A percentile compares a stretch with the other conserved stretches of the same genome.
Evolutionary conservation across 2,797 vertebrate species (phyloP).

Genomic region (Brachyalestes nurse): DNA sequence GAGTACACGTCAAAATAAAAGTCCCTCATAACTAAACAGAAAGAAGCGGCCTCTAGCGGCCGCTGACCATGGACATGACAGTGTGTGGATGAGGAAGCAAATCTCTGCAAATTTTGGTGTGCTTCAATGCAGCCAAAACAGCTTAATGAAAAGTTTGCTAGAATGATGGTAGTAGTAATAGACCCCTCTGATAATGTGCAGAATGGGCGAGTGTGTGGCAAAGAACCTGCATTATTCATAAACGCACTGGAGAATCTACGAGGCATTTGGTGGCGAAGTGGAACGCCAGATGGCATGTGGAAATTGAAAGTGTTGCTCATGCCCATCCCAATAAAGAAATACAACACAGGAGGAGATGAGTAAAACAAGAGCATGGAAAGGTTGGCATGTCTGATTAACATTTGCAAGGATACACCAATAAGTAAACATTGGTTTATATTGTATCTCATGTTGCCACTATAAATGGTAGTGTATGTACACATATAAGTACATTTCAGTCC

Average conservation of each 20-base stretch:
- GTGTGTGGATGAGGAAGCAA: background rate
- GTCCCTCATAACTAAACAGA: too few relatives aligned
- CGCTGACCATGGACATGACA: accelerated
- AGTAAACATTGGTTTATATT: background rate
- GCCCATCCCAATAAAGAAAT: background rate
- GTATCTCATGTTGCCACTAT: background rate
- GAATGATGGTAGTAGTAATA: background rate
- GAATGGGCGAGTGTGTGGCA: background rate
- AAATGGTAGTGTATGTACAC: background rate
- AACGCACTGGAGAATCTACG: background rate
- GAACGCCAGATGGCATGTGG: background rate
- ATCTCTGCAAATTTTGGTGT: background rate
- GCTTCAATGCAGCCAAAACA: background rate
- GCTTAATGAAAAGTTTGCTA: too few relatives aligned
- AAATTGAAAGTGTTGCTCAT: background rate
- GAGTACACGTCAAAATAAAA: too few relatives aligned
- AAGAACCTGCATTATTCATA: background rate
- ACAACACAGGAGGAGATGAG: background rate
- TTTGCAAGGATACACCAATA: background rate
- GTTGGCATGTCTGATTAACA: background rate
- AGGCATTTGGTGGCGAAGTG: background rate
- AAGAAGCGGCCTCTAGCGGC: too few relatives aligned
- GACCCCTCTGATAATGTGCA: background rate
- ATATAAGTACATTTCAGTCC: too few relatives aligned
- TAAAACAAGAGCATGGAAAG: background rate